Base-by-base conservation (phyloP, 2,797 vertebrate species). In the Hozukius guyotensis region DNA sequence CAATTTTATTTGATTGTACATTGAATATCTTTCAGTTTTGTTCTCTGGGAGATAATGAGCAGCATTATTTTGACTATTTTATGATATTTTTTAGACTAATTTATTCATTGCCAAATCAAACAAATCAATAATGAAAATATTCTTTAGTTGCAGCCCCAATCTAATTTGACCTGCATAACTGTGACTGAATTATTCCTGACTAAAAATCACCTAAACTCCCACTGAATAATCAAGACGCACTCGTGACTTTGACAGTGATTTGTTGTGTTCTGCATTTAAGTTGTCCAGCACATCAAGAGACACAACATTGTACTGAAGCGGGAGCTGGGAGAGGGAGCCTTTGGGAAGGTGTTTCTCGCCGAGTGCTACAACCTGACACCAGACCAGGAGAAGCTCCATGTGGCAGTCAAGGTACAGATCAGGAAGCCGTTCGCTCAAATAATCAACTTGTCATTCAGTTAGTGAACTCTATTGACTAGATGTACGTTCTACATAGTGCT, bases 251-350 rank as follows among this genome's bases (percentile, higher is more conserved):
- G 49, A 52, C 20, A 20, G 49, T 52, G 49, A 77, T 77, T 65
- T 32, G 24, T 82, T 27, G 13, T 65, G 1, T 49, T 82, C 87
- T 92, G 83, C 65, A 76, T 92, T 91, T 29, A 93, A 99, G 99
- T 99, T 91, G 99, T 99, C 82, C 98, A 99, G 87, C 98, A 99
- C 93, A 99, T 99, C 93, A 99, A 99, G 90, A 96, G 98, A 64
- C 98, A 99, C 92, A 99, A 99, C 92, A 99, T 99, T 0, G 96
- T 99, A 32, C 95, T 99, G 82, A 99, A 99, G 95, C 96, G 98
- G 83, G 99, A 99, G 93, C 95, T 99, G 67, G 99, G 99, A 78
- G 99, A 99, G 94, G 99, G 98, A 81, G 99, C 99, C 31, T 99
- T 99, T 74, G 99, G 99, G 63, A 99, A 99, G 93, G 99, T 99